Conservation (phyloP, 2,888 invertebrate genomes). For the Drosophila demipolita region DNA sequence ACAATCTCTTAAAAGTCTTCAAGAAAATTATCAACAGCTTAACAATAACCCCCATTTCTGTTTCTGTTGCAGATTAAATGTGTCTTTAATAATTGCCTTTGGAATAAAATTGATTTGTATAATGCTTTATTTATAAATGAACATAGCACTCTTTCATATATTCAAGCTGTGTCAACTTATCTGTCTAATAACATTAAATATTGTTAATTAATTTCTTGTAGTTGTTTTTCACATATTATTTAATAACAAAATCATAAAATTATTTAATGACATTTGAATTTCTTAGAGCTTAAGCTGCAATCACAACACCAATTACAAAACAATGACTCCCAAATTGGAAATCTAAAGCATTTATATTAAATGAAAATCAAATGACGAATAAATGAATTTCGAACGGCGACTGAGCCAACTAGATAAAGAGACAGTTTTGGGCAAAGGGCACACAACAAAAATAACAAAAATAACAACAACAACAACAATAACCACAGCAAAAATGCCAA, state of each 20-base stretch:
- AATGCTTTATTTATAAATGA: neutral
- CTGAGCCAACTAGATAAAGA: constrained; percentile 27
- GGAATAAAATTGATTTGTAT: neutral
- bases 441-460: constrained; percentile 16
- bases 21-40: neutral
- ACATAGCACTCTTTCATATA: neutral
- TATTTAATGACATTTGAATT: neutral
- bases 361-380: constrained; percentile 34
- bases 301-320: constrained; percentile 3
- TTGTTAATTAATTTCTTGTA: neutral
- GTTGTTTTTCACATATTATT: neutral
- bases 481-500: constrained; percentile 18
- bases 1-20: constrained; percentile 29
- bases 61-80: neutral
- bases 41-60: neutral
- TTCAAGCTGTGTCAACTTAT: neutral
- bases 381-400: constrained; percentile 40
- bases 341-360: constrained; percentile 18
- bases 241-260: neutral
- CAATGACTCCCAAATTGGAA: constrained; percentile 6
- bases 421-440: constrained; percentile 20
- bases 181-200: neutral
- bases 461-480: neutral
- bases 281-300: neutral
- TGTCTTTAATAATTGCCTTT: neutral